A percentile compares a stretch with the other conserved stretches of the same genome.
Conservation (phyloP, 2,797 vertebrate species). For the Hoplostethus atlanticus region DNA sequence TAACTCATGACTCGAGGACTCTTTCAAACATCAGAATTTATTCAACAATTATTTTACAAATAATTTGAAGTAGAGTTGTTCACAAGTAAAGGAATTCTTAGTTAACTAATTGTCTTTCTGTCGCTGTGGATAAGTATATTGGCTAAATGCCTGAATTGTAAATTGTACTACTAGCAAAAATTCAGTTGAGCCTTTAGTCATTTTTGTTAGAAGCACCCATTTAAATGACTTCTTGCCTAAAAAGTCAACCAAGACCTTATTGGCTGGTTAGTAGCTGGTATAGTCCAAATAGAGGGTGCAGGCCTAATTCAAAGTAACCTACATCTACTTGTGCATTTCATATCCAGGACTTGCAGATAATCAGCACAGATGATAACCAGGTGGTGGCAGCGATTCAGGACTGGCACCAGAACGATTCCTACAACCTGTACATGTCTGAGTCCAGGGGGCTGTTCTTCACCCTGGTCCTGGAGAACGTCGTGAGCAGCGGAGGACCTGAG, state of each 20-base stretch:
- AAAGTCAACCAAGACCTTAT: neutral
- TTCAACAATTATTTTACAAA: slow-evolving; percentile 2
- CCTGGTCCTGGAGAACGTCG: slow-evolving; percentile 92
- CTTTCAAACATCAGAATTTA: too few relatives aligned
- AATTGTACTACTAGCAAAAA: slow-evolving; percentile 12
- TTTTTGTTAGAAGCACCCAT: slow-evolving; percentile 32
- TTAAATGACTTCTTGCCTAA: neutral
- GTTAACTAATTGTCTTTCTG: slow-evolving; percentile 8
- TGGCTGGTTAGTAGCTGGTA: neutral
- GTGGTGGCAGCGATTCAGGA: slow-evolving; percentile 96
- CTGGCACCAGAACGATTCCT: slow-evolving; percentile 96
- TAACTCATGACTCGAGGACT: too few relatives aligned
- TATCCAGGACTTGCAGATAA: slow-evolving; percentile 93
- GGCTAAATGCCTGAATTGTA: slow-evolving; percentile 5
- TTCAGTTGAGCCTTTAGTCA: slow-evolving; percentile 51
- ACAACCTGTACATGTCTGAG: slow-evolving; percentile 96
- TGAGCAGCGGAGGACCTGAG: slow-evolving; percentile 92
- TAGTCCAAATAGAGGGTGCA: neutral
- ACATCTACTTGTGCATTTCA: slow-evolving; percentile 13
- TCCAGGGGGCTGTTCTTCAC: slow-evolving; percentile 92
- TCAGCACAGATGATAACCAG: slow-evolving; percentile 96
- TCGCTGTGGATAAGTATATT: slow-evolving; percentile 35
- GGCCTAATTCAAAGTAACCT: neutral
- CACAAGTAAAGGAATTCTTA: neutral
- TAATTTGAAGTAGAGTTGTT: slow-evolving; percentile 5